Base-by-base conservation (phyloP, 2,113 vertebrate species). In the Perccottus glenii region DNA sequence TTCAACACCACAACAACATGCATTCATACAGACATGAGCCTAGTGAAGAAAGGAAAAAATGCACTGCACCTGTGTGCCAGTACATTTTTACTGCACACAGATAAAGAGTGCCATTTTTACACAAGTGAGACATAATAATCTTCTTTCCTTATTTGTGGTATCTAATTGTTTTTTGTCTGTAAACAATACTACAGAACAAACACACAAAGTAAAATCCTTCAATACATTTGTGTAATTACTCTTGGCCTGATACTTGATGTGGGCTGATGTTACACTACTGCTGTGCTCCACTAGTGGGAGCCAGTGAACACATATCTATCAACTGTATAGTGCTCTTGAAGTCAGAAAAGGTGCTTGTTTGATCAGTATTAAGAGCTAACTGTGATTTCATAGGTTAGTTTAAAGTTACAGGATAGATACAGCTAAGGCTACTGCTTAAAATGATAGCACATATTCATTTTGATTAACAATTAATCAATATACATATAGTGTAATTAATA, bases 281-380 rank as follows among this genome's bases (percentile, higher is more conserved):
- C 36, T 47, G 45, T 46, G n/a, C 0, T 27, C 91, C 93, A 93
- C 93, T 87, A 83, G 91, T 88, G 79, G 88, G 91, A 40, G 89
- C 85, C 89, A 76, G 84, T 77, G 60, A 91, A 87, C 84, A 89
- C 73, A 69, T 64, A 60, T 73, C 57, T 55, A 1, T 12, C 51
- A 32, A 61, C 12, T 35, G 59, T 12, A 2, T 44, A 67, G 60
- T 46, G 55, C 68, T 42, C 56, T 75, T 46, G 69, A 65, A 12
- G 42, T 64, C 12, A 64, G 56, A 67, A 62, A 77, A 65, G 74
- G 52, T 49, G 65, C 55, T 60, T 87, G 81, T 87, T 85, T 82
- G 85, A 89, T 87, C 83, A 87, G 62, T 85, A 76, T 81, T 80
- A 47, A 60, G 64, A 85, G 69, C 64, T 68, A 77, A 79, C 82